Conservation (phyloP, 2,113 vertebrate genomes). For the Arothron firmamentum region DNA sequence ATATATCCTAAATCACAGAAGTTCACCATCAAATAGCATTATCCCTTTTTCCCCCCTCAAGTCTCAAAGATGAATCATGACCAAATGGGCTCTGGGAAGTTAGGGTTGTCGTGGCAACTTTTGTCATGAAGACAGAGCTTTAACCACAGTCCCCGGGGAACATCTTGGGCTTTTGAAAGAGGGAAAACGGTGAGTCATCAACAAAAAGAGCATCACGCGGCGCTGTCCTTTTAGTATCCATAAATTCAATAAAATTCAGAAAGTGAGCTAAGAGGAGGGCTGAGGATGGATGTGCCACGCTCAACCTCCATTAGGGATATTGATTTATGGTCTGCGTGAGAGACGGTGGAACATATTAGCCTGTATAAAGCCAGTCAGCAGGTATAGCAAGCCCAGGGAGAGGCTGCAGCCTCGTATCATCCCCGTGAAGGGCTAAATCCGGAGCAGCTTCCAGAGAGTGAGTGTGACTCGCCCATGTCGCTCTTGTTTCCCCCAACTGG, state of each 20-base stretch:
- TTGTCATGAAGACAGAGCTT: constrained; percentile 1
- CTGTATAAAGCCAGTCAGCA: constrained; percentile 49
- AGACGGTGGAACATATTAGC: constrained; percentile 58
- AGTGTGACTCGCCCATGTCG: not conserved
- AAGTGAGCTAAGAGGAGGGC: constrained; percentile 24
- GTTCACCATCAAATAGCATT: constrained; percentile 33
- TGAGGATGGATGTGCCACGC: constrained; percentile 44
- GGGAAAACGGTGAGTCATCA: constrained; percentile 48
- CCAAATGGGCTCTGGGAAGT: constrained; percentile 1
- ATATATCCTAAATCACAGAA: constrained; percentile 21
- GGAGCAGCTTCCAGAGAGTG: not conserved
- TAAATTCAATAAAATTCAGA: constrained; percentile 20
- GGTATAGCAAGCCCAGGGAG: constrained; percentile 41
- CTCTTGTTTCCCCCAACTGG: too few relatives aligned
- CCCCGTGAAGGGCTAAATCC: constrained; percentile 8
- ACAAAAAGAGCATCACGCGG: not conserved
- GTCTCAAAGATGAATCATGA: constrained; percentile 18
- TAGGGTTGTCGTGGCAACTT: constrained; percentile 2
- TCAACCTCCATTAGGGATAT: constrained; percentile 66
- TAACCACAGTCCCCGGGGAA: constrained; percentile 11
- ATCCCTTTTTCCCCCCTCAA: constrained; percentile 1
- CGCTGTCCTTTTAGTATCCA: not conserved
- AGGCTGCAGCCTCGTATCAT: constrained; percentile 36
- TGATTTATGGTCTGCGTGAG: constrained; percentile 56
- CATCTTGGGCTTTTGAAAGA: constrained; percentile 21